These are phyloP conservation scores for Lysandra bellargus DNA, from an alignment of 2,888 invertebrate genomes.

Conservation along the genomic window DNA sequence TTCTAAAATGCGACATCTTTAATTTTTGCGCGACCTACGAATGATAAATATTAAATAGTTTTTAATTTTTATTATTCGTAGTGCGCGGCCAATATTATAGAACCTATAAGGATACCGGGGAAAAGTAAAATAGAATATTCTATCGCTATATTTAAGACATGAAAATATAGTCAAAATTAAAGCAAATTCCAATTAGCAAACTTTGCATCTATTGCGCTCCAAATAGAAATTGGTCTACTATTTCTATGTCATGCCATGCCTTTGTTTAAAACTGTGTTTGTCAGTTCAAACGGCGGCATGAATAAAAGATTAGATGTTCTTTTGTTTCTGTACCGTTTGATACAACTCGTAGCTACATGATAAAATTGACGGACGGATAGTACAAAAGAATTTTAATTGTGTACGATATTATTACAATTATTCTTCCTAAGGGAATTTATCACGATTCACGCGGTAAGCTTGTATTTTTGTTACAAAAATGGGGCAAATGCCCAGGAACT, in stretches of 20 bases:
- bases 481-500: too few species aligned
- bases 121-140: too few species aligned
- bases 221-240: background rate
- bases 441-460: too few species aligned
- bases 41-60: too few species aligned
- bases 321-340: background rate
- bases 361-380: background rate
- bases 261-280: slow-evolving; percentile 8
- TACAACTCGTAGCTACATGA: background rate
- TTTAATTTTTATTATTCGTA: too few species aligned
- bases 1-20: too few species aligned
- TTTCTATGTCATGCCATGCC: background rate
- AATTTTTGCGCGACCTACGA: too few species aligned
- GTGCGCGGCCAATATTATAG: too few species aligned
- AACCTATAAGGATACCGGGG: too few species aligned
- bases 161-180: too few species aligned
- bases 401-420: background rate
- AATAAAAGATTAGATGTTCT: slow-evolving; percentile 5
- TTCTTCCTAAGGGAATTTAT: background rate
- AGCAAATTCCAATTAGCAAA: background rate
- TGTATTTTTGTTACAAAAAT: too few species aligned
- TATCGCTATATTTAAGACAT: too few species aligned
- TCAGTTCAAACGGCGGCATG: background rate
- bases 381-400: background rate
- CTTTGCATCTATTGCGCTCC: background rate